These are phyloP conservation scores for Halcyon smyrnensis DNA, from an alignment of 2,797 vertebrate species.

Conservation along the genomic window DNA sequence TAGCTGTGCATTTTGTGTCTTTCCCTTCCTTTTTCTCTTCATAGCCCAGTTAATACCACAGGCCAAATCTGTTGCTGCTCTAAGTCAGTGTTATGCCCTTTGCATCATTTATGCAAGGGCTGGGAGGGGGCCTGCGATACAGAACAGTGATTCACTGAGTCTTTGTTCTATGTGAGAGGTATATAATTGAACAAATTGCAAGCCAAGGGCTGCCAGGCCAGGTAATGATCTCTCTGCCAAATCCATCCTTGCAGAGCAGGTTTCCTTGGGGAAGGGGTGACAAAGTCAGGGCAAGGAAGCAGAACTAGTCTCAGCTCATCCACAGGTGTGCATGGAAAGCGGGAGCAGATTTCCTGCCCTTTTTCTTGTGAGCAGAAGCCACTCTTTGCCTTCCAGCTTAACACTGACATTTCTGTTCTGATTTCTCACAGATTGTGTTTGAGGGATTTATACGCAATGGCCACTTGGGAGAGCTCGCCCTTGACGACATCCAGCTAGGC, in stretches of 20 bases:
- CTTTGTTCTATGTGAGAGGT: background rate
- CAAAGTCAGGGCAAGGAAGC: background rate
- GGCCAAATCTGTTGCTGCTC: background rate
- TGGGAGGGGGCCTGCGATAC: background rate
- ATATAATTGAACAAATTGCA: constrained; percentile 30
- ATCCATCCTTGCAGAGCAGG: background rate
- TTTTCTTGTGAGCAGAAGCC: background rate
- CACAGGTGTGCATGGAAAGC: background rate
- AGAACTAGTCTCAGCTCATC: background rate
- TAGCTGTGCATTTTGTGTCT: background rate
- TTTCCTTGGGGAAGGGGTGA: background rate
- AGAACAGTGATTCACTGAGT: background rate
- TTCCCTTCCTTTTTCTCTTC: constrained; percentile 1
- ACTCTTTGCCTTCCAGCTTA: background rate
- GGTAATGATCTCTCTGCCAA: background rate
- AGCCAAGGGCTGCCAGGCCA: background rate
- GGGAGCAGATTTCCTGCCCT: background rate
- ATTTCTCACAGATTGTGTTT: constrained; percentile 88
- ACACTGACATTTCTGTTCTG: background rate
- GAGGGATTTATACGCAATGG: constrained; percentile 91
- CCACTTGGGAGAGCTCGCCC: constrained; percentile 88
- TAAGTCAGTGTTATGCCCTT: background rate
- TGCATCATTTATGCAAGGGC: background rate
- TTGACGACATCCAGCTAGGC: constrained; percentile 94
- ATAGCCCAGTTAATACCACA: background rate